A percentile compares a stretch with the other conserved stretches of the same genome.
Conservation (phyloP, 1,140 invertebrate genomes). For the Maconellicoccus hirsutus region DNA sequence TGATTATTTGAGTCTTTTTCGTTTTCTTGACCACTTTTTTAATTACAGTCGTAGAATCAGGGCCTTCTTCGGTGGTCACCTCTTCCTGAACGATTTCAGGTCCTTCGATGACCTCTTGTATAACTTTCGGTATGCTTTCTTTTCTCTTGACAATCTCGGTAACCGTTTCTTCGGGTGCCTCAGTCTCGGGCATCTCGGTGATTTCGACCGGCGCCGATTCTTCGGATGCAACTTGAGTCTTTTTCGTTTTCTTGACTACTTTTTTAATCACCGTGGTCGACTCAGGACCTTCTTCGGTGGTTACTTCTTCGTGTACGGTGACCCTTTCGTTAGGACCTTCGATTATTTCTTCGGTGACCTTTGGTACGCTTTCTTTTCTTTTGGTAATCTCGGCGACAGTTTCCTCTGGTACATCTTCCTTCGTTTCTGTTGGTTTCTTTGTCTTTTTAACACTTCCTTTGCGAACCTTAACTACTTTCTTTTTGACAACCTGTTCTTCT, state of each 20-base stretch:
- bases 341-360: not conserved
- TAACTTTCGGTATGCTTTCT: conserved; percentile 23
- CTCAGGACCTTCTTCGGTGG: not conserved
- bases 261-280: not conserved
- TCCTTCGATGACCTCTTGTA: not conserved
- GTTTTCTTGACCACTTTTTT: conserved; percentile 26
- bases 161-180: conserved; percentile 25
- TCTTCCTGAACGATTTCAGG: not conserved
- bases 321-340: conserved; percentile 29
- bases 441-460: conserved; percentile 34
- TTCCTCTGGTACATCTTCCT: conserved; percentile 20
- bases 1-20: not conserved
- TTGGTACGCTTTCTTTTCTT: conserved; percentile 24
- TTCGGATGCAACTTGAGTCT: not conserved
- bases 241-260: not conserved
- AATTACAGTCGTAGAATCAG: not conserved
- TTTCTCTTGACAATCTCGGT: conserved; percentile 31
- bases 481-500: conserved; percentile 26
- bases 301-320: conserved; percentile 20
- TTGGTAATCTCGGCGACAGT: not conserved
- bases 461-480: conserved; percentile 31
- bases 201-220: not conserved
- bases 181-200: conserved; percentile 29
- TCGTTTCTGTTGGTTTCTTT: conserved; percentile 6
- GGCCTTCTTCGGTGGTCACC: not conserved